Conservation (phyloP, 1,140 invertebrate species). For the Argopecten irradians region DNA sequence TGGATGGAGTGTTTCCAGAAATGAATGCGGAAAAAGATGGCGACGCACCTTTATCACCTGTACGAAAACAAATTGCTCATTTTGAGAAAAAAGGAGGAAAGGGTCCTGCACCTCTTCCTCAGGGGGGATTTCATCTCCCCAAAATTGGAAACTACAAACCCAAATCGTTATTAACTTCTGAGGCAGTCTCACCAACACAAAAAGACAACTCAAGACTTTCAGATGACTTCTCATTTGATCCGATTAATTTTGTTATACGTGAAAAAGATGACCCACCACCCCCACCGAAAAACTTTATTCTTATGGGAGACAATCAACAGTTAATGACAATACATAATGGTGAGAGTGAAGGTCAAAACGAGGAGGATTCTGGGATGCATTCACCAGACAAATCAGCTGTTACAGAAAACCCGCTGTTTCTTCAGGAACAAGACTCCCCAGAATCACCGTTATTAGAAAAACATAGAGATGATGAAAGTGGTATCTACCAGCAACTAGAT, state of each 20-base stretch:
- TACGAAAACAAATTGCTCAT: slow-evolving; percentile 40
- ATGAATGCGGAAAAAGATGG: background rate
- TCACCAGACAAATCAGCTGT: background rate
- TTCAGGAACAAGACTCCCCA: background rate
- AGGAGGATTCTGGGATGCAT: background rate
- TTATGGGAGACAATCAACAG: background rate
- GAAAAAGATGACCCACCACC: background rate
- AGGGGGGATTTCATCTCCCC: slow-evolving; percentile 39
- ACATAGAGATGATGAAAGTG: background rate
- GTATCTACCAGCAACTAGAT: background rate
- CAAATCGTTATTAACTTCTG: slow-evolving; percentile 36
- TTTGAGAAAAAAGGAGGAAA: slow-evolving; percentile 42
- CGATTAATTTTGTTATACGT: background rate
- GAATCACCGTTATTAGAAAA: background rate
- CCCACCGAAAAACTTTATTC: background rate
- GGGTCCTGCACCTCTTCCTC: slow-evolving; percentile 47
- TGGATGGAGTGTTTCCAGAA: background rate
- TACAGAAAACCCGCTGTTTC: background rate
- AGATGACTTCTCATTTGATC: background rate
- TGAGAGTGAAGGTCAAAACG: background rate
- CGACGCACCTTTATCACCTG: slow-evolving; percentile 29
- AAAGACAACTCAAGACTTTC: slow-evolving; percentile 20
- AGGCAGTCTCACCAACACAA: background rate
- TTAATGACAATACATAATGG: slow-evolving; percentile 11
- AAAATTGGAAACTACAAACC: slow-evolving; percentile 54